A percentile compares a stretch with the other conserved stretches of the same genome.
Conservation (phyloP, 1,140 invertebrate species). For the Drosophila bocki region DNA sequence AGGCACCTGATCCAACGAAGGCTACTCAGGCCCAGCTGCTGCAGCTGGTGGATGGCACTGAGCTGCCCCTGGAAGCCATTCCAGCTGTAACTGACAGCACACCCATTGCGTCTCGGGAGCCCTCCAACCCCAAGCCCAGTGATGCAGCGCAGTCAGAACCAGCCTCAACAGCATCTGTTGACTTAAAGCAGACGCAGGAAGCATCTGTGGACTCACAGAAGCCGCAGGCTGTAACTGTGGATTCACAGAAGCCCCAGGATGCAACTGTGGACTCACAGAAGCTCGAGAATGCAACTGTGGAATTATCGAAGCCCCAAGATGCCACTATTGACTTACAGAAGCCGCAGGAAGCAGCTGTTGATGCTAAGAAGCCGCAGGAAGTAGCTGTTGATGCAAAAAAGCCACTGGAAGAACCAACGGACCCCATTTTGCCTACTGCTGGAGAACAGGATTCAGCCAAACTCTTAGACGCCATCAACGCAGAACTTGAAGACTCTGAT, state of each 20-base stretch:
- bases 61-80: constrained; percentile 56
- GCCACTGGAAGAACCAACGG: neutral
- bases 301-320: neutral
- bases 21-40: constrained; percentile 44
- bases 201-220: neutral
- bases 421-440: neutral
- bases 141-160: constrained; percentile 1
- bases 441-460: constrained; percentile 1
- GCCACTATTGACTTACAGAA: neutral
- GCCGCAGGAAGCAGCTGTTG: neutral
- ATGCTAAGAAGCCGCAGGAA: too few species aligned
- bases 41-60: constrained; percentile 72
- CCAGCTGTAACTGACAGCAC: constrained; percentile 27
- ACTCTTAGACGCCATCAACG: constrained; percentile 18
- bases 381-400: constrained; percentile 1
- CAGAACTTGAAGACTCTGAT: constrained; percentile 34
- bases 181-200: neutral
- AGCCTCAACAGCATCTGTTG: constrained; percentile 4
- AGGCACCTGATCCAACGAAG: constrained; percentile 38
- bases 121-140: neutral
- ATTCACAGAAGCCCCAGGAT: neutral
- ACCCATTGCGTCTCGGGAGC: neutral
- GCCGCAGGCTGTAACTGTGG: neutral
- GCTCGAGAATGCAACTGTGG: too few species aligned
- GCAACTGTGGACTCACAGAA: neutral